phyloP scores from a whole-genome alignment of 2,113 vertebrate genomes.

The Penelope pileata region DNA sequence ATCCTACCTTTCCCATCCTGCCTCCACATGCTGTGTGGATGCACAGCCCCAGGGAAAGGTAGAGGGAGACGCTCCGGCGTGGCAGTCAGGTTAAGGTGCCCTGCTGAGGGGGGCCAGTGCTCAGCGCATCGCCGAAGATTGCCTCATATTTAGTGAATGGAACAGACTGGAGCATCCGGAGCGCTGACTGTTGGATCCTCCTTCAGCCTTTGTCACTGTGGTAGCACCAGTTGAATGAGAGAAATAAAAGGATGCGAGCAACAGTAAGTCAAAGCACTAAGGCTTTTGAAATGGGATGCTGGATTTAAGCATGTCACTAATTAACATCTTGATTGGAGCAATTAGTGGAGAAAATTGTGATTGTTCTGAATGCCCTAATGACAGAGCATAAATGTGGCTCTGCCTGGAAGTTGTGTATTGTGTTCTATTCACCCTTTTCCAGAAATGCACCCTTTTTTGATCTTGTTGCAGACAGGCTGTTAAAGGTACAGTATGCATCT shows the following conservation, averaged over 20 bases:
- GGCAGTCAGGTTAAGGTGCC: conserved; percentile 49
- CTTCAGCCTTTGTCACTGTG: conserved; percentile 74
- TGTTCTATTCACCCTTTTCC: not conserved
- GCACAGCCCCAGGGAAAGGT: conserved; percentile 22
- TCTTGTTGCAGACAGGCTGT: conserved; percentile 14
- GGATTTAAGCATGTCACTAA: conserved; percentile 55
- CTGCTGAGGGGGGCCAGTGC: conserved; percentile 32
- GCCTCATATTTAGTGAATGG: conserved; percentile 70
- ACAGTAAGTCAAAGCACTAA: conserved; percentile 86
- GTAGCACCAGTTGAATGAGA: conserved; percentile 86
- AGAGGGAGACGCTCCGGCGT: conserved; percentile 10
- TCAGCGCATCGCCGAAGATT: conserved; percentile 57
- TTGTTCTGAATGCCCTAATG: conserved; percentile 36
- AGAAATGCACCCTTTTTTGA: conserved; percentile 47
- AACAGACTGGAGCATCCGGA: conserved; percentile 70
- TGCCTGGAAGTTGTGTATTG: conserved; percentile 40
- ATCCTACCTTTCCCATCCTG: conserved; percentile 68
- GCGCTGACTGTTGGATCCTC: conserved; percentile 72
- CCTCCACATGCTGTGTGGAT: conserved; percentile 34
- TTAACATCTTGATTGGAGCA: conserved; percentile 36
- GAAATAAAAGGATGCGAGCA: conserved; percentile 86
- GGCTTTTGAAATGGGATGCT: conserved; percentile 53
- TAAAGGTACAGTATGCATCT: conserved; percentile 46
- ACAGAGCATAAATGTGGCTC: conserved; percentile 25
- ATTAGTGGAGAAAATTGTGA: conserved; percentile 39